Percentiles rank a stretch among this genome's conserved stretches.
Evolutionary conservation across 2,797 vertebrate genomes (phyloP).

Genomic region (Enteromius radiatus): DNA sequence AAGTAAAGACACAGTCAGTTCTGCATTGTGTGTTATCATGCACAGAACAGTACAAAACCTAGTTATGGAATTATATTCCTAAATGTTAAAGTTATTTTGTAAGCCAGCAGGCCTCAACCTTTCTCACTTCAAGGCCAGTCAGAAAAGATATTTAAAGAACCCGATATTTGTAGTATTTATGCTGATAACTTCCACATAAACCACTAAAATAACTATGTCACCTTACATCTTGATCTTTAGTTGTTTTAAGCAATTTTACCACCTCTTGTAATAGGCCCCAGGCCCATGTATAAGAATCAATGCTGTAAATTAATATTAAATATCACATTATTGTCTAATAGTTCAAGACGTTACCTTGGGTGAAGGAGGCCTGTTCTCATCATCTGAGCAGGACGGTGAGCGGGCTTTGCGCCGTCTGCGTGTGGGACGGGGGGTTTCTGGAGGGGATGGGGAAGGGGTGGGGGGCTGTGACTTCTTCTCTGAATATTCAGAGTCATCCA

Average conservation of each 20-base stretch:
- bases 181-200: not conserved
- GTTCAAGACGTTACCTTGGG: slow-evolving; percentile 84
- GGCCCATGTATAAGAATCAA: not conserved
- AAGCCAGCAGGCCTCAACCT: too few relatives aligned
- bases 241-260: not conserved
- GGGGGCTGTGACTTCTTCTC: slow-evolving; percentile 90
- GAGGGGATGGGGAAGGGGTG: slow-evolving; percentile 82
- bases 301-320: not conserved
- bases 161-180: not conserved
- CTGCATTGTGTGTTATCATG: not conserved
- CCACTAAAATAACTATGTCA: not conserved
- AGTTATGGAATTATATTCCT: not conserved
- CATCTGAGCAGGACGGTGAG: slow-evolving; percentile 90
- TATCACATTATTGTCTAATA: not conserved
- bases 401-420: slow-evolving; percentile 85
- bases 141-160: not conserved
- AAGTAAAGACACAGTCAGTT: slow-evolving; percentile 31
- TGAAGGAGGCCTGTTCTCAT: slow-evolving; percentile 91
- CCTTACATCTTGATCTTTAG: not conserved
- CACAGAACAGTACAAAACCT: not conserved
- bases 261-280: not conserved
- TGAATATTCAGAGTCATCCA: slow-evolving; percentile 92
- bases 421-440: slow-evolving; percentile 81
- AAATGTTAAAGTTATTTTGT: not conserved
- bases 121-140: not conserved